These are phyloP conservation scores for Sebastes diaconus DNA, from an alignment of 2,797 vertebrate species.

Conservation along the genomic window DNA sequence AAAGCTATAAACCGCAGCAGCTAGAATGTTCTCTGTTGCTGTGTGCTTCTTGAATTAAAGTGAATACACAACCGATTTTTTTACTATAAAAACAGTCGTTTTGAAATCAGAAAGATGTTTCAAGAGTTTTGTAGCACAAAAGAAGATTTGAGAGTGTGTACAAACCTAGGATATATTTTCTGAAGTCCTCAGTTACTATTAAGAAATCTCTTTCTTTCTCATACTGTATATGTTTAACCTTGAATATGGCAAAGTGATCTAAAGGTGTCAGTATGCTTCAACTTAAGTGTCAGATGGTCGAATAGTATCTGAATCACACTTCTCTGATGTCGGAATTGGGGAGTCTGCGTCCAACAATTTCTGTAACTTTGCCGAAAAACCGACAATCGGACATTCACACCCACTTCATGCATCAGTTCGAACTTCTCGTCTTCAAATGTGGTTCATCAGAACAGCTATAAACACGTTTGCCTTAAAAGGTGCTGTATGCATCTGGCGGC, in stretches of 20 bases:
- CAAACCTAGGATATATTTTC: background rate
- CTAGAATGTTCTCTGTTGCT: background rate
- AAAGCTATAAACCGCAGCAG: conserved; percentile 13
- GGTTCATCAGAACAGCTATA: background rate
- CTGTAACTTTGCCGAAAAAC: background rate
- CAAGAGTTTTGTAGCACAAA: background rate
- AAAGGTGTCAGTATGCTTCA: background rate
- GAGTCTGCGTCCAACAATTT: background rate
- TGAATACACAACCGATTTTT: conserved; percentile 10
- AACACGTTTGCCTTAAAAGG: background rate
- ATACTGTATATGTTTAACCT: background rate
- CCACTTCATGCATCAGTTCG: background rate
- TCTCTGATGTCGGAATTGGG: background rate
- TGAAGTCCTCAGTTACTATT: background rate
- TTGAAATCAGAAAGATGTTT: conserved; percentile 6
- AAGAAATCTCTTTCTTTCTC: background rate
- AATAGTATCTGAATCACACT: background rate
- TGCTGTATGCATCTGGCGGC: background rate
- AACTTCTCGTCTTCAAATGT: background rate
- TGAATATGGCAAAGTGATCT: background rate
- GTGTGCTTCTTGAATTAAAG: background rate
- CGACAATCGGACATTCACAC: background rate
- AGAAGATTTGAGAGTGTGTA: background rate
- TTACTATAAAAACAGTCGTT: conserved; percentile 13
- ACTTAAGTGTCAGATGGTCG: background rate